Base-by-base conservation (phyloP, 2,797 vertebrate genomes). In the Prunella strophiata region DNA sequence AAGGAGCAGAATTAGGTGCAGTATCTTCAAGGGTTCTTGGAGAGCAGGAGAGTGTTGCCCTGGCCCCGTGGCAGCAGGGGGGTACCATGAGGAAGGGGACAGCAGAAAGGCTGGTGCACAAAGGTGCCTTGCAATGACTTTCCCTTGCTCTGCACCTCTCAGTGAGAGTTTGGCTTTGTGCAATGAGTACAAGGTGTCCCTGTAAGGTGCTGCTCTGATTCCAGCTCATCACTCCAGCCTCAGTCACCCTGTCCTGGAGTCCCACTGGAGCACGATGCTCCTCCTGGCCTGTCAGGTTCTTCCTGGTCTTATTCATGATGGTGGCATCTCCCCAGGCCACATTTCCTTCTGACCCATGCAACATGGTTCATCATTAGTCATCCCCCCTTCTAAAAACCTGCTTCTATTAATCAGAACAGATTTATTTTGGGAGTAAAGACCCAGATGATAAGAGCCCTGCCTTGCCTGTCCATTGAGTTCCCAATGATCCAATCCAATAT, bases 31-130 rank as follows among this genome's bases (percentile, higher is more conserved):
- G 32, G 4, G 21, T 2, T 85, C 51, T 54, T 13, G 43, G 29
- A 75, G 58, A 65, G 65, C 15, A 13, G 25, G 19, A 61, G 23
- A 66, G 52, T 0, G 0, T 29, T 7, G 29, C 32, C 51, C 51
- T 20, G n/a, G 36, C 9, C 27, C 48, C 3, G 0, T 0, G 29
- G 67, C 48, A 74, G 87, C 75, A 40, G 36, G 14, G 15, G 30
- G 34, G 23, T 8, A 16, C 54, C 0, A 0, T 20, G 13, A 18
- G 38, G 13, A 57, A 54, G 70, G 17, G 16, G 27, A 58, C 27
- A 71, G 65, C 52, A 72, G n/a, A 65, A 84, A 73, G 66, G 23
- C 48, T 70, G 74, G 25, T 22, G 55, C 66, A 66, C 59, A 86
- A 51, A 84, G 36, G 59, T 8, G 26, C 63, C 29, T 55, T 84